phyloP scores from a whole-genome alignment of 1,140 invertebrate species.

The Drosophila willistoni region DNA sequence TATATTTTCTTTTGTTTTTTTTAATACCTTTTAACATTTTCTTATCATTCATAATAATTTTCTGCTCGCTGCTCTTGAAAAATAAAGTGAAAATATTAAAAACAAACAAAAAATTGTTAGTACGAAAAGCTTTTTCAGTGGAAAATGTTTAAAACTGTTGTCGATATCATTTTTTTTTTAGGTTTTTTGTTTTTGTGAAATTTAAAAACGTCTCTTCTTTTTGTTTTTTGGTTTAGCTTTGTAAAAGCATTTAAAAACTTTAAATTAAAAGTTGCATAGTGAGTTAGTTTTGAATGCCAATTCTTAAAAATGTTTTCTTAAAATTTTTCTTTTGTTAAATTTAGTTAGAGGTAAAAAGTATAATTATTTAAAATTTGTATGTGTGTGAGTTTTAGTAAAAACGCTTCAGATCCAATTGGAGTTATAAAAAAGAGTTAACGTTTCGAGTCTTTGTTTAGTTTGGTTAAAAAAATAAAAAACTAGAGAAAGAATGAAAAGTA shows the following conservation, averaged over 20 bases:
- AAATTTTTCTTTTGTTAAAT: slow-evolving; percentile 43
- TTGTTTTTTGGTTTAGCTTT: slow-evolving; percentile 54
- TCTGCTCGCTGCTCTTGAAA: slow-evolving; percentile 29
- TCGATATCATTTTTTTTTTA: neutral
- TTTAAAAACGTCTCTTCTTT: slow-evolving; percentile 62
- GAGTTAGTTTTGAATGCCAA: slow-evolving; percentile 32
- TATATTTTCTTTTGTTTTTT: slow-evolving; percentile 41
- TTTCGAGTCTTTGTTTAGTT: slow-evolving; percentile 4
- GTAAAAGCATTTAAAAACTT: slow-evolving; percentile 78
- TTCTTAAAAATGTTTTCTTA: slow-evolving; percentile 62
- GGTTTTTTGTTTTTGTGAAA: slow-evolving; percentile 33
- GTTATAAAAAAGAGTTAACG: slow-evolving; percentile 24
- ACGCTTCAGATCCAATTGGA: slow-evolving; percentile 36
- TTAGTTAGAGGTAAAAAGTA: slow-evolving; percentile 50
- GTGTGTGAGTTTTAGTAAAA: slow-evolving; percentile 43
- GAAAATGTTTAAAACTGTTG: slow-evolving; percentile 68
- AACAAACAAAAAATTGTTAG: slow-evolving; percentile 16
- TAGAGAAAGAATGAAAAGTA: slow-evolving; percentile 24
- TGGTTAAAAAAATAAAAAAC: slow-evolving; percentile 32
- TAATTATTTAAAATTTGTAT: slow-evolving; percentile 53
- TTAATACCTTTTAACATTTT: slow-evolving; percentile 31
- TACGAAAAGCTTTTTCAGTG: slow-evolving; percentile 53
- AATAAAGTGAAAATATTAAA: slow-evolving; percentile 36
- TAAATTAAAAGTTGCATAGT: slow-evolving; percentile 60
- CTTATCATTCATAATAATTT: slow-evolving; percentile 24